These are phyloP conservation scores for Pristionchus maxplancki DNA, from an alignment of 2,888 invertebrate genomes.

Conservation along the genomic window DNA sequence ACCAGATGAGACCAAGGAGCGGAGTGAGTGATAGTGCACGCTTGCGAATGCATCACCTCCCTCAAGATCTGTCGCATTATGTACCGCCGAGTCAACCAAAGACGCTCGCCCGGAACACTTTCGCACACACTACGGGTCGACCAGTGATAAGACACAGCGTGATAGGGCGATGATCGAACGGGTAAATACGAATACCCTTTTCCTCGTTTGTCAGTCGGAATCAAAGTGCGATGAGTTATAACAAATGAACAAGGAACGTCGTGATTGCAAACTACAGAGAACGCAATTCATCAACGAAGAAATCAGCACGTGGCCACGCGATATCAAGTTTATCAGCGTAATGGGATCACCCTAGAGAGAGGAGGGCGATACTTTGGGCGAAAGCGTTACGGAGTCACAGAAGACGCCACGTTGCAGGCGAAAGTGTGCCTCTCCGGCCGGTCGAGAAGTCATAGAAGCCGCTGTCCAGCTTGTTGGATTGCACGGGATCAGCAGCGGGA, in stretches of 20 bases:
- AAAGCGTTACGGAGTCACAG: constrained; percentile 12
- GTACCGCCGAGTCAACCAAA: not conserved
- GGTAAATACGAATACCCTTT: not conserved
- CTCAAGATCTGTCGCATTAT: not conserved
- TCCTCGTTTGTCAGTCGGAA: too few species aligned
- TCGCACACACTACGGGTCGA: constrained; percentile 16
- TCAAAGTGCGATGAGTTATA: not conserved
- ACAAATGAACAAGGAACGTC: not conserved
- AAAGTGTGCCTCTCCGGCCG: not conserved
- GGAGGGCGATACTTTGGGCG: not conserved
- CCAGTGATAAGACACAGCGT: constrained; percentile 13
- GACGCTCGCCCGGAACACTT: not conserved
- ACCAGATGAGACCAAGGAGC: too few species aligned
- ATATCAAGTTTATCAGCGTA: not conserved
- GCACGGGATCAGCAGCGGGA: not conserved
- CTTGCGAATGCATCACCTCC: not conserved
- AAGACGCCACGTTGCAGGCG: not conserved
- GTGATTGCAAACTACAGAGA: not conserved
- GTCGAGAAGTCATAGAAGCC: not conserved
- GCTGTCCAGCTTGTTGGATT: not conserved
- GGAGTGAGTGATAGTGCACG: not conserved
- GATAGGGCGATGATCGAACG: not conserved
- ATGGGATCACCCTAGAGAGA: not conserved
- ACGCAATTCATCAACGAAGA: not conserved
- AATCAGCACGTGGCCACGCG: not conserved